Evolutionary conservation across 2,113 vertebrate genomes (phyloP), one percentile per base, ranked within the genome.

Genomic region (Chloebia gouldiae): DNA sequence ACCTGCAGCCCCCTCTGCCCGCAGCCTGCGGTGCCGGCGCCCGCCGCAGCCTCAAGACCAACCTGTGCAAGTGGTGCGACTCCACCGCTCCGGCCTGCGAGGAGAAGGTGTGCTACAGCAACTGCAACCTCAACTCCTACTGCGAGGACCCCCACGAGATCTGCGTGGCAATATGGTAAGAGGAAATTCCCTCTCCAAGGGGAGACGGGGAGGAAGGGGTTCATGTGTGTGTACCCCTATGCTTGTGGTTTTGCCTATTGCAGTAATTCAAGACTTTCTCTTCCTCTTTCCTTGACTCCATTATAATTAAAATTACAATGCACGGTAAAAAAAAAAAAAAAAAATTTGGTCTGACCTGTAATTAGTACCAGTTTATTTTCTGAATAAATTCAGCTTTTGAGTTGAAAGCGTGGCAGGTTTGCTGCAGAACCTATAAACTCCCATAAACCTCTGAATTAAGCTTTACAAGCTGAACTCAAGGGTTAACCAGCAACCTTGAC

Each of bases 21-120:
- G 4, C 97, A 98, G 97, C 88, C 65, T 82, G 68, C 64, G 33
- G 68, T 0, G 64, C 65, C 4, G 18, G 93, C 7, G 93, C 98
- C 33, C 97, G 98, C 82, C 98, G 98, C 86, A 98, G 98, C 92
- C 96, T 98, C 81, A 97, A 93, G 92, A 98, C 94, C 84, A 99
- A 99, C 96, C 61, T 99, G 51, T 99, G 99, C 84, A 98, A 97
- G 96, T 99, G 99, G 99, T 99, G 99, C 5, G 98, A 99, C 78
- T 95, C 96, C 77, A 98, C 98, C 2, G 81, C 88, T 0, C 98
- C 99, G 0, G 90, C 97, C 73, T 99, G 99, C 10, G 97, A 97
- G 81, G 98, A 98, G 80, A 97, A 96, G 53, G 92, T 99, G 81
- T 99, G 99, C 96, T 95, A 97, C 93, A 98, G 97, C 93, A 99